Evolutionary conservation across 92 coral and sea anemone species (phyloP), one percentile per base, ranked within the genome.

Genomic region (Porites lobata): DNA sequence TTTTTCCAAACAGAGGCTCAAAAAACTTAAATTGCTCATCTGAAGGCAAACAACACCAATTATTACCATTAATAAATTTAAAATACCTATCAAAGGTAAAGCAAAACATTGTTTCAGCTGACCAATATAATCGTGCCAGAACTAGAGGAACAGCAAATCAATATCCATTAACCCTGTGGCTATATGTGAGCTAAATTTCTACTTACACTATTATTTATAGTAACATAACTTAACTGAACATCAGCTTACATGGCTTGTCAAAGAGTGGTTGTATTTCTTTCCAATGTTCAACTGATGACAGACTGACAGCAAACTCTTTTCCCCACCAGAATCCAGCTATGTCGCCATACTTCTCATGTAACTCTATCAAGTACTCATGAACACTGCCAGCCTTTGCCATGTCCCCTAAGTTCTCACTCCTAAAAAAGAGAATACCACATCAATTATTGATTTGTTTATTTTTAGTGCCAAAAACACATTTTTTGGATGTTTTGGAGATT

Each of bases 251-350:
- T 65, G 98, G 98, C 62, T 94, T 84, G 86, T 96, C 98, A 92
- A 93, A 96, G 19, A 92, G 56, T 38, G 82, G 83, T 47, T 92
- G 91, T 32, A 95, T 86, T 65, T 95, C 98, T 71, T 95, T 93
- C 93, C 95, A 95, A 78, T 93, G 70, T 47, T 77, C 87, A 12
- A 94, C 92, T 71, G 94, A 88, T 19, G 96, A 93, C 58, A 95
- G 85, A 56, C 93, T 88, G 52, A 95, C 95, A 11, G 84, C 91
- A 56, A 85, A 85, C 11, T 86, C 86, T 78, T 88, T 79, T 56
- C 96, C 98, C 98, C 98, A 96, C 98, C 96, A 92, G 87, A 96
- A 94, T 26, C 96, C 90, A 65, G 76, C 96, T 8, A 96, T 72
- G 19, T 86, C 82, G 43, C 98, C 98, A 82, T 96, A 89, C 17